Conservation (phyloP, 2,888 invertebrate genomes). For the Synanthedon andrenaeformis region DNA sequence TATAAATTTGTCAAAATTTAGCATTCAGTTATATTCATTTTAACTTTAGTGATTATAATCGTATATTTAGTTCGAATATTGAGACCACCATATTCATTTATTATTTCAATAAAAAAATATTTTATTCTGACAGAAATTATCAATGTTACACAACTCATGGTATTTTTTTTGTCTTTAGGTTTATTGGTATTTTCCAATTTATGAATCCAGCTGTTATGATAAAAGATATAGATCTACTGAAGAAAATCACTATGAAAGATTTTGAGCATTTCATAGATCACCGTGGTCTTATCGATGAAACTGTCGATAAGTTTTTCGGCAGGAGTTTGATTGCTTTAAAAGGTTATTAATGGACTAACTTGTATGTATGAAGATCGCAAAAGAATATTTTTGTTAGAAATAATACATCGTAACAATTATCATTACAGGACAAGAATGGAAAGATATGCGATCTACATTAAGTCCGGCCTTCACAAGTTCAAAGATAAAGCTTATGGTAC, state of each 20-base stretch:
- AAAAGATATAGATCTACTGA: constrained; percentile 59
- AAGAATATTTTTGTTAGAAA: not conserved
- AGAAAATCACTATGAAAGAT: constrained; percentile 61
- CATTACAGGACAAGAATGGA: constrained; percentile 22
- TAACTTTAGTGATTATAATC: no score
- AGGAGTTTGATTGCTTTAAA: constrained; percentile 54
- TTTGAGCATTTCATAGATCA: constrained; percentile 67
- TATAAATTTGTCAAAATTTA: no score
- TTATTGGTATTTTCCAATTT: constrained; percentile 51
- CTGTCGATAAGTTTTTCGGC: constrained; percentile 54
- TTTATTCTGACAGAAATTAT: no score
- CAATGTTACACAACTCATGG: no score
- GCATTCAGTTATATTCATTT: no score
- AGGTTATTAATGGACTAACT: constrained; percentile 23
- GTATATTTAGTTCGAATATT: no score
- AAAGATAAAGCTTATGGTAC: constrained; percentile 49
- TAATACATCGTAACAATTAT: not conserved
- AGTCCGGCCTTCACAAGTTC: constrained; percentile 61
- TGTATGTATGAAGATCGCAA: not conserved
- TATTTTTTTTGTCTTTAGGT: constrained; percentile 11
- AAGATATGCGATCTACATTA: constrained; percentile 41
- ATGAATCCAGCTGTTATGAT: constrained; percentile 35
- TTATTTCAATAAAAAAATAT: no score
- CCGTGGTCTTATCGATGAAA: constrained; percentile 30
- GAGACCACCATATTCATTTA: no score